Evolutionary conservation across 1,140 invertebrate species (phyloP).

Genomic region (Bactericera cockerelli): DNA sequence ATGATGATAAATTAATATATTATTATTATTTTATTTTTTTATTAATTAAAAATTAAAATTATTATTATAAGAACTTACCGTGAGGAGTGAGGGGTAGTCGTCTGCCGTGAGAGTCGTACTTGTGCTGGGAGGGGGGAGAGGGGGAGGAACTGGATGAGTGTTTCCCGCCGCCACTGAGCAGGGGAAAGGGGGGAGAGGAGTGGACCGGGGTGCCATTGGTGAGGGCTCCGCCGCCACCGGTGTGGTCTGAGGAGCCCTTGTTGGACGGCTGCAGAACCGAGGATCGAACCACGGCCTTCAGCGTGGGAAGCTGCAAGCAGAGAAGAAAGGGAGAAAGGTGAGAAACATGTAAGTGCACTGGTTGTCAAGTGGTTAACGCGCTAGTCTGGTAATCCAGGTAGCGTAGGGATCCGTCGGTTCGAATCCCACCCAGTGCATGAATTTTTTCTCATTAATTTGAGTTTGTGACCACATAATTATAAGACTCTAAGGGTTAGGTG

Average conservation of each 20-base stretch:
- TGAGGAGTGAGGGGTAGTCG: slow-evolving; percentile 21
- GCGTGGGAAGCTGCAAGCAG: slow-evolving; percentile 20
- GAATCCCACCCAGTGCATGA: too few species aligned
- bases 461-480: too few species aligned
- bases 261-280: slow-evolving; percentile 9
- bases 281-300: slow-evolving; percentile 19
- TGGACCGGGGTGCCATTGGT: slow-evolving; percentile 13
- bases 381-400: too few species aligned
- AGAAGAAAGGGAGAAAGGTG: neutral
- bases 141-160: slow-evolving; percentile 12
- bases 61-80: too few species aligned
- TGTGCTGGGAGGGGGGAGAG: slow-evolving; percentile 10
- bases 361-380: too few species aligned
- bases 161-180: slow-evolving; percentile 19
- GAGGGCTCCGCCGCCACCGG: slow-evolving; percentile 6
- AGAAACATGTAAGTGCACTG: too few species aligned
- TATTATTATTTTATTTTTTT: too few species aligned
- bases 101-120: slow-evolving; percentile 18
- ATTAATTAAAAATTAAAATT: too few species aligned
- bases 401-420: too few species aligned
- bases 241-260: slow-evolving; percentile 13
- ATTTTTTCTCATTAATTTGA: too few species aligned
- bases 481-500: too few species aligned
- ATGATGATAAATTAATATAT: too few species aligned
- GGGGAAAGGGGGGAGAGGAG: slow-evolving; percentile 18